Conservation (phyloP, 2,113 vertebrate species). For the Cebidichthys violaceus region DNA sequence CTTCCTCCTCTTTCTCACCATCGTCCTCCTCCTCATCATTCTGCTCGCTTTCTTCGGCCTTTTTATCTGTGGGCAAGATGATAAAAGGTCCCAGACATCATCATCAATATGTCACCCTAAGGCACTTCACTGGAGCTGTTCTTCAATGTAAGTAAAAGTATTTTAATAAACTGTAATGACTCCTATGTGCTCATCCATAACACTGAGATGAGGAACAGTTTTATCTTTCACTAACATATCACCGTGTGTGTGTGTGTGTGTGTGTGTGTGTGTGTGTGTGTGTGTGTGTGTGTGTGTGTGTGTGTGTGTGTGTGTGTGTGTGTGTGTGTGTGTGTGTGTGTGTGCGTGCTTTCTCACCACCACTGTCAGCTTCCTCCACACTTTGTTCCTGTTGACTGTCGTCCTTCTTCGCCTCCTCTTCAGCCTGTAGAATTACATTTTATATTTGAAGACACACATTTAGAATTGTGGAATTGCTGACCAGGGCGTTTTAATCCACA, state of each 20-base stretch:
- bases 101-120: not conserved
- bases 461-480: not conserved
- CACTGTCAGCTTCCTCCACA: constrained; percentile 25
- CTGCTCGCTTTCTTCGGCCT: constrained; percentile 80
- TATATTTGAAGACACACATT: not conserved
- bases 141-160: not conserved
- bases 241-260: not conserved
- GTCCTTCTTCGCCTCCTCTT: constrained; percentile 29
- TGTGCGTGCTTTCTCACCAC: constrained; percentile 34
- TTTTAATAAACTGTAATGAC: not conserved
- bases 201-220: too few relatives aligned
- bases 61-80: constrained; percentile 81
- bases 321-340: not conserved
- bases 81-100: constrained; percentile 15
- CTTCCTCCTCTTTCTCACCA: constrained; percentile 77
- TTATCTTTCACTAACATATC: not conserved
- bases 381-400: constrained; percentile 23
- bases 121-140: not conserved
- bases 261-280: not conserved
- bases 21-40: constrained; percentile 83
- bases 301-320: not conserved
- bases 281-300: not conserved
- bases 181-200: too few relatives aligned
- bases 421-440: constrained; percentile 25
- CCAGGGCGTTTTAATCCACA: not conserved